Evolutionary conservation across 2,888 invertebrate genomes (phyloP), one percentile per base, ranked within the genome.

Genomic region (Kuschelorhynchus macadamiae): DNA sequence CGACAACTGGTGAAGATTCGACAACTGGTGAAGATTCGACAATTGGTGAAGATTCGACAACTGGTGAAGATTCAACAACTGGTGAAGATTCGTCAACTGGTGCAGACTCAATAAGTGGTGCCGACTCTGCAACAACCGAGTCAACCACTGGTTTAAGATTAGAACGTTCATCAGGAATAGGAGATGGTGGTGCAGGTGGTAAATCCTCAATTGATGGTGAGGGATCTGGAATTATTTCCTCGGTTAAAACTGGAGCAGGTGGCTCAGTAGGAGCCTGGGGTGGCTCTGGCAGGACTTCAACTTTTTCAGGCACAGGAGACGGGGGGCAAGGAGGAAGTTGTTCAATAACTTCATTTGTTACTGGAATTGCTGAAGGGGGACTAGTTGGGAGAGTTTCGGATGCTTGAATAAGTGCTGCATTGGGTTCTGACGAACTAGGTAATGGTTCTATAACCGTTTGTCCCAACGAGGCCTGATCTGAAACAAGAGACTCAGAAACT

Each of bases 181-280:
- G 60, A 42, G 56, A 61, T 41, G 64, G 66, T 16, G 46, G 55
- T 20, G 61, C 50, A 42, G 66, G 62, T 41, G 63, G 63, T 47
- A 63, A 46, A 33, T 63, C 63, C 25, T 63, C 63, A 20, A 52
- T 44, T 11, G 62, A 52, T 8, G 62, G 62, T 11, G 33, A 52
- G 11, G 62, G 52, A 32, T 52, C 39, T 5, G 60, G 60, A 42
- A 50, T 59, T 7, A 17, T 9, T 18, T n/a, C 11, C 16, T 18
- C 21, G 9, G 17, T 52, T 44, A 7, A 11, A 12, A 12, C 36
- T 4, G 36, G 2, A 3, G 9, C 59, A 18, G 12, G 11, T 7
- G 59, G 20, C n/a, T 32, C 21, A 36, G 66, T 46, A 53, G 59
- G 2, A 17, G 53, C n/a, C 33, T 44, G 18, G 9, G 57, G 39